Base-by-base conservation (phyloP, 2,797 vertebrate species). In the Otolemur crassicaudatus region DNA sequence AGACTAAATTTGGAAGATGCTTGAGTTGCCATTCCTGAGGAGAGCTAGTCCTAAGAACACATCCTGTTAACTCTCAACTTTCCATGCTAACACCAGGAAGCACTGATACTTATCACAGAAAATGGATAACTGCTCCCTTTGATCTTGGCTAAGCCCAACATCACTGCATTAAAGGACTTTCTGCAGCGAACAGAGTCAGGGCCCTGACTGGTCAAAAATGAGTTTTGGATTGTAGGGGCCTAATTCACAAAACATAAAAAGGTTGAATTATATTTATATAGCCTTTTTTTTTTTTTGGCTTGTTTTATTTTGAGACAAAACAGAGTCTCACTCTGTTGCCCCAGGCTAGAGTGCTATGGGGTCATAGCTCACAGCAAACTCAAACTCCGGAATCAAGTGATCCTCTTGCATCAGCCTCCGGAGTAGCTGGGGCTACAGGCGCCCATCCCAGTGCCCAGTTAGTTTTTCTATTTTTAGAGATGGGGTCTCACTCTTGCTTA, bases 1-100 rank as follows among this genome's bases (percentile, higher is more conserved):
- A 95, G 94, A 97, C 98, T 98, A 53, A 98, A 95, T 98, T 97
- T 97, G 97, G 97, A 98, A 98, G 98, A 96, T 96, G 97, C 97
- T 98, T 98, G 97, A 98, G 95, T 97, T 97, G 97, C 98, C 75
- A 83, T 95, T 98, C 90, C 90, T 46, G 70, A 95, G 81, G 91
- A 97, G 95, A 87, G 72, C 73, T 76, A 67, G 49, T 91, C 72
- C 96, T 90, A 58, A 85, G 91, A 87, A 46, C 77, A 88, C 87
- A 94, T 97, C 96, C 97, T 97, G 94, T 97, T 97, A 97, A 97
- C 94, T 96, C 96, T 86, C 83, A 77, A 0, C 31, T 87, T 53
- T 46, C 88, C 70, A 2, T 22, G 72, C 82, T 65, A 43, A 40
- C 20, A 29, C 79, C 56, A 9, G 49, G 40, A 95, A 89, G 56